Conservation (phyloP, 2,888 invertebrate genomes). For the Drosophila pegasa region DNA sequence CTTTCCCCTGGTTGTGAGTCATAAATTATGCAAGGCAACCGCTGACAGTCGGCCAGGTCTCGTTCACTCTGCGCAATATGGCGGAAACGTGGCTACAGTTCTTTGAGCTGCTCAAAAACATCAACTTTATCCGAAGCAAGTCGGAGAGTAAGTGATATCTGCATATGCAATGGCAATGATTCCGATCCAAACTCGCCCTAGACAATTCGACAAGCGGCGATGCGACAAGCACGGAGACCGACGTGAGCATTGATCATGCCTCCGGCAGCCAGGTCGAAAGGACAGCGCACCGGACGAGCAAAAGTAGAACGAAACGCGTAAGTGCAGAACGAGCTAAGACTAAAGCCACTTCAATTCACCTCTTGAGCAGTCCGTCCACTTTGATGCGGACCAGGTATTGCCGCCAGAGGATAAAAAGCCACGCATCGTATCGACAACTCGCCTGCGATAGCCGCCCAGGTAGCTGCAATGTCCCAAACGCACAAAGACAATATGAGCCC, state of each 20-base stretch:
- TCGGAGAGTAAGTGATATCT: neutral
- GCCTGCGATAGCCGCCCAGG: neutral
- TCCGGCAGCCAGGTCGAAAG: neutral
- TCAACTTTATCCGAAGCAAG: neutral
- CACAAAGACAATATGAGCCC: neutral
- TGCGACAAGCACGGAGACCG: neutral
- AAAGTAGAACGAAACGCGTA: neutral
- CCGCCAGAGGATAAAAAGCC: neutral
- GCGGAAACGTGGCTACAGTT: neutral
- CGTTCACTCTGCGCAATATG: neutral
- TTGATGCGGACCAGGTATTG: neutral
- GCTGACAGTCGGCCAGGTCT: neutral
- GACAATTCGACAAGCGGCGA: neutral
- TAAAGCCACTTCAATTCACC: too few relatives aligned
- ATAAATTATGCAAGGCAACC: slow-evolving; percentile 11
- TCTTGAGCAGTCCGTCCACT: neutral
- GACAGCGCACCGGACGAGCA: rapidly evolving
- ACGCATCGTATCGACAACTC: neutral
- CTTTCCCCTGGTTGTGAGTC: neutral
- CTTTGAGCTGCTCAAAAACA: neutral
- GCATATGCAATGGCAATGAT: neutral
- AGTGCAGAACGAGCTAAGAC: neutral
- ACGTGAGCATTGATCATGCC: neutral
- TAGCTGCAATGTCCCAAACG: neutral
- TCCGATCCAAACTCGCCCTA: neutral